Base-by-base conservation (phyloP, 1,140 invertebrate genomes). In the Diorhabda sublineata region DNA sequence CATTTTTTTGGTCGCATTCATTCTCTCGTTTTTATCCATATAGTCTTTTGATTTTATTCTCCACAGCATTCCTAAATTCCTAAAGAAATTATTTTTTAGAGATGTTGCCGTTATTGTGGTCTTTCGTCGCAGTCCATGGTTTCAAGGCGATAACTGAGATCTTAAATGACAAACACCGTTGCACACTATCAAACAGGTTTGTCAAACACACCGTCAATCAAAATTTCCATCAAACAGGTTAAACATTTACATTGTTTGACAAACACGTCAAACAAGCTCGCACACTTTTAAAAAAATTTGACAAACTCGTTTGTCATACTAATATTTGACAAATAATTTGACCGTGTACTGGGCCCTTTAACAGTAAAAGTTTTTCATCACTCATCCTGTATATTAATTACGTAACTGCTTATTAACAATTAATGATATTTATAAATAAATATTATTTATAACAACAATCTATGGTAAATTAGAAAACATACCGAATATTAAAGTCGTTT, bases 11-110 rank as follows among this genome's bases (percentile, higher is more conserved):
- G 45, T 62, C 42, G 41, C 61, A 42, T 43, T 62, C 41, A 42
- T 62, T 62, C 61, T 62, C 61, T 62, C 44, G 61, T 62, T n/a
- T 62, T 62, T 62, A 44, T 62, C 61, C 61, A 62, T 62, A 62
- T 62, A 62, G 42, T 62, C 42, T 62, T 62, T 62, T 43, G 61
- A 62, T 62, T 62, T 62, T 62, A 62, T 44, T 62, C 42, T 44
- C 61, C 61, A 62, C 41, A 62, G 26, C 61, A 62, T 62, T n/a
- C n/a, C n/a, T 62, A 62, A 62, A 62, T 43, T 62, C 41, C 61
- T 45, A 62, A 42, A 44, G 26, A 62, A 45, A 62, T 62, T 62
- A 43, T 44, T 62, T 62, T 42, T 62, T 43, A 9, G 61, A 43
- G 6, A 62, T 62, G 42, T 62, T 62, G 42, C 42, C 61, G 42